Evolutionary conservation across 2,113 vertebrate genomes (phyloP).

Genomic region (Oryctolagus cuniculus): mOryCun1.1 NC_091451.1:8038001-8038500

Average conservation of each 20-base stretch:
- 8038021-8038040: too few relatives aligned
- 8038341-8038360: not conserved
- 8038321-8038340: not conserved
- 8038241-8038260: not conserved
- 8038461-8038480: conserved; percentile 47
- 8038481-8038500: conserved; percentile 18
- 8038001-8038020: too few relatives aligned
- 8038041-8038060: too few relatives aligned
- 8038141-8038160: not conserved
- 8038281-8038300: not conserved
- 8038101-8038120: too few relatives aligned
- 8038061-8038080: too few relatives aligned
- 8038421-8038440: conserved; percentile 51
- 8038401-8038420: conserved; percentile 45
- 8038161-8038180: not conserved
- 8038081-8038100: too few relatives aligned
- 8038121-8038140: not conserved
- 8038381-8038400: conserved; percentile 8
- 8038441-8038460: conserved; percentile 56
- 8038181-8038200: not conserved
- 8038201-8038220: not conserved
- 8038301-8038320: not conserved
- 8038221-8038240: not conserved
- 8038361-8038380: not conserved
- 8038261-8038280: not conserved